phyloP scores from a whole-genome alignment of 2,888 invertebrate species.

The Caenorhabditis virilis region DNA sequence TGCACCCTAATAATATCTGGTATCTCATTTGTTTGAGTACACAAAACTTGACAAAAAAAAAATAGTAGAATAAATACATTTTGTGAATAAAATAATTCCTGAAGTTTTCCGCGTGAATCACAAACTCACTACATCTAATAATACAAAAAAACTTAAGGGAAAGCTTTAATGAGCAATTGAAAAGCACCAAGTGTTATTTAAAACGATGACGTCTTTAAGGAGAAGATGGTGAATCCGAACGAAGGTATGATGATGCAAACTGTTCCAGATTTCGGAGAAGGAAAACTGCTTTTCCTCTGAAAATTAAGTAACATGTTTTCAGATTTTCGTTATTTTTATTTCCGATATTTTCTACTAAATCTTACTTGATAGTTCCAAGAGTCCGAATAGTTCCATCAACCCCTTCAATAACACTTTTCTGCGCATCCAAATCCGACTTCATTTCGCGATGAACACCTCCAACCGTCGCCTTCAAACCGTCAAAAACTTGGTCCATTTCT shows the following conservation, averaged over 20 bases:
- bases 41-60: neutral
- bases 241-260: constrained; percentile 58
- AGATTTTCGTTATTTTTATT: too few species aligned
- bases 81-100: neutral
- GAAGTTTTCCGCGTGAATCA: neutral
- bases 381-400: constrained; percentile 57
- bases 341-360: too few species aligned
- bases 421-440: constrained; percentile 55
- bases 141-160: too few species aligned
- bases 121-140: neutral
- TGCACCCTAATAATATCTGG: too few species aligned
- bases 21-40: too few species aligned
- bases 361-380: constrained; percentile 60
- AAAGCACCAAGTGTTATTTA: neutral
- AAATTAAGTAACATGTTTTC: too few species aligned
- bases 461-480: constrained; percentile 59
- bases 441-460: constrained; percentile 65
- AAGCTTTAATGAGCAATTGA: too few species aligned
- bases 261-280: constrained; percentile 60
- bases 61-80: neutral
- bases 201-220: constrained; percentile 7
- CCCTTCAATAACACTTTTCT: constrained; percentile 49
- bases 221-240: constrained; percentile 52
- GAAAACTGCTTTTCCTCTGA: constrained; percentile 63
- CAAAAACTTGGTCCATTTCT: constrained; percentile 63